Percentiles rank a stretch among this genome's conserved stretches.
Evolutionary conservation across 2,888 invertebrate genomes (phyloP).

Genomic region (Cyaniris semiargus): DNA sequence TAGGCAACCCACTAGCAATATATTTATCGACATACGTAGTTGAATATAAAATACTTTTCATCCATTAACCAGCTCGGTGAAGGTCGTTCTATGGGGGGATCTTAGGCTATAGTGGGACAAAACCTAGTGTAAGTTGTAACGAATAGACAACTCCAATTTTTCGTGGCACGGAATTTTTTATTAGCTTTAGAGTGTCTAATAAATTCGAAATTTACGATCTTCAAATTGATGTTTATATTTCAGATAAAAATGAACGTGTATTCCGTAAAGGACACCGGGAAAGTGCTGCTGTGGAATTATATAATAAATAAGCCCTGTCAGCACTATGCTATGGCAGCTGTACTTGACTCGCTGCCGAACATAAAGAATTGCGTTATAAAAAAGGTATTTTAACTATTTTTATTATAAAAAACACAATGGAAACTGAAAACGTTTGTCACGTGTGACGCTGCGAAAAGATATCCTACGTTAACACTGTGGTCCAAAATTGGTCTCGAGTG

Average conservation of each 20-base stretch:
- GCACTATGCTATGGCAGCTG: conserved; percentile 46
- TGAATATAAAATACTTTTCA: too few relatives aligned
- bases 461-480: background rate
- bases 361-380: conserved; percentile 46
- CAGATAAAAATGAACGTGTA: conserved; percentile 49
- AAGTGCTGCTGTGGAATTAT: conserved; percentile 48
- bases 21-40: too few relatives aligned
- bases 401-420: background rate
- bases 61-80: too few relatives aligned
- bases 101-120: too few relatives aligned
- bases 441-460: background rate
- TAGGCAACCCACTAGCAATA: too few relatives aligned
- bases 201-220: background rate
- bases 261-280: conserved; percentile 43
- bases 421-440: background rate
- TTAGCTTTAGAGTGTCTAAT: background rate
- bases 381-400: conserved; percentile 43
- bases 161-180: background rate
- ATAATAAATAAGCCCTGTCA: conserved; percentile 50
- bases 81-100: too few relatives aligned
- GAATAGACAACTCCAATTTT: background rate
- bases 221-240: conserved; percentile 17
- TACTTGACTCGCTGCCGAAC: conserved; percentile 40
- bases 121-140: background rate
- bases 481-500: too few relatives aligned